Conservation (phyloP, 2,797 vertebrate species). For the Hybognathus amarus region DNA sequence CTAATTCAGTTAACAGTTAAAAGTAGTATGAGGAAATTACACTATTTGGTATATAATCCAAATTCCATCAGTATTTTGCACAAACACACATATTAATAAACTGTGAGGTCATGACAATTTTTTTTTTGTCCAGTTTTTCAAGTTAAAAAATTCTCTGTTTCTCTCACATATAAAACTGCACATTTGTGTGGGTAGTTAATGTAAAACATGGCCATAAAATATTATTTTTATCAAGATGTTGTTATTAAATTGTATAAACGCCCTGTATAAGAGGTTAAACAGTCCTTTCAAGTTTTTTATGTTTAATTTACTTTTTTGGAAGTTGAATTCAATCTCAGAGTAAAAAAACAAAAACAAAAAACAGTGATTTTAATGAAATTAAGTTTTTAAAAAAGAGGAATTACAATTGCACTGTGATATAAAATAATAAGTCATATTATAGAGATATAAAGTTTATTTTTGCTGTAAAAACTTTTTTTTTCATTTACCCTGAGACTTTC, state of each 20-base stretch:
- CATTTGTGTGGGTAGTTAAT: neutral
- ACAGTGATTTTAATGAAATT: too few species aligned
- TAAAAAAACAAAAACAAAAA: too few species aligned
- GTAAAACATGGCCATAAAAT: neutral
- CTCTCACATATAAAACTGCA: neutral
- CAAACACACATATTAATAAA: neutral
- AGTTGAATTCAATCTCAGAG: too few species aligned
- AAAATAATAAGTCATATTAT: neutral
- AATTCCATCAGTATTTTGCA: neutral
- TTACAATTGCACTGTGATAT: neutral
- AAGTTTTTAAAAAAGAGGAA: neutral
- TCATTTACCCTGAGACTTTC: too few species aligned
- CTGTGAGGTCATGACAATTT: neutral
- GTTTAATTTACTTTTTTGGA: neutral
- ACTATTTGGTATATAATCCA: neutral
- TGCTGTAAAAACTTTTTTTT: too few species aligned
- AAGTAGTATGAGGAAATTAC: neutral
- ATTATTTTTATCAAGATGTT: neutral
- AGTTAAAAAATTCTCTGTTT: neutral
- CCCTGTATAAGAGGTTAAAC: neutral
- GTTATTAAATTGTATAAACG: neutral
- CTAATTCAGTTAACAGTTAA: constrained; percentile 9
- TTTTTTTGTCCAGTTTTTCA: neutral
- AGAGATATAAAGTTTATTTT: neutral
- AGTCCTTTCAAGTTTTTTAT: neutral